Conservation (phyloP, 2,888 invertebrate species). For the Ypsolopha sequella region DNA sequence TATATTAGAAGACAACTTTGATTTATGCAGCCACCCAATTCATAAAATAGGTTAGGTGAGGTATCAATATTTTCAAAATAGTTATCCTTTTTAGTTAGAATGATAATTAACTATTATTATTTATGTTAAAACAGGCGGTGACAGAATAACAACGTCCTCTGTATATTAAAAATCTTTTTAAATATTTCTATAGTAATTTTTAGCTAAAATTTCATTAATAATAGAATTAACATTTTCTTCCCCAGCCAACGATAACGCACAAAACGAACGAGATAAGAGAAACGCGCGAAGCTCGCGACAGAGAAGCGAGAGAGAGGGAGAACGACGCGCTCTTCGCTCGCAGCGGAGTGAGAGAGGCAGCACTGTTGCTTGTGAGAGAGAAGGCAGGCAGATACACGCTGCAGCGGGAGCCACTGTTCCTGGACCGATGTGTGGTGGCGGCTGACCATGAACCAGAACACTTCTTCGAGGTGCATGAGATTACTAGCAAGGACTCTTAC, state of each 20-base stretch:
- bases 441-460: slow-evolving; percentile 93
- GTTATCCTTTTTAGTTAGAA: no score
- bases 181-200: no score
- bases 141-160: no score
- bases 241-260: slow-evolving; percentile 79
- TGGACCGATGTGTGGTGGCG: slow-evolving; percentile 92
- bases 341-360: slow-evolving; percentile 87
- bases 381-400: slow-evolving; percentile 90
- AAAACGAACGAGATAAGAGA: slow-evolving; percentile 75
- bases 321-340: slow-evolving; percentile 74
- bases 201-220: neutral
- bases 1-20: no score
- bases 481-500: slow-evolving; percentile 92
- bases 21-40: no score
- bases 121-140: no score
- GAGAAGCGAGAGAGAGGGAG: slow-evolving; percentile 54
- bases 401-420: slow-evolving; percentile 89
- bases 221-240: slow-evolving; percentile 15
- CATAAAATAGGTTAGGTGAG: no score
- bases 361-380: slow-evolving; percentile 88
- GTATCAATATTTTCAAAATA: no score
- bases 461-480: slow-evolving; percentile 95
- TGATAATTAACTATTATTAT: no score
- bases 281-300: slow-evolving; percentile 52
- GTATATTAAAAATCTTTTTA: no score